Percentiles rank a stretch among this genome's conserved stretches.
phyloP scores from a whole-genome alignment of 2,797 vertebrate species.

The Lateolabrax maculatus region DNA sequence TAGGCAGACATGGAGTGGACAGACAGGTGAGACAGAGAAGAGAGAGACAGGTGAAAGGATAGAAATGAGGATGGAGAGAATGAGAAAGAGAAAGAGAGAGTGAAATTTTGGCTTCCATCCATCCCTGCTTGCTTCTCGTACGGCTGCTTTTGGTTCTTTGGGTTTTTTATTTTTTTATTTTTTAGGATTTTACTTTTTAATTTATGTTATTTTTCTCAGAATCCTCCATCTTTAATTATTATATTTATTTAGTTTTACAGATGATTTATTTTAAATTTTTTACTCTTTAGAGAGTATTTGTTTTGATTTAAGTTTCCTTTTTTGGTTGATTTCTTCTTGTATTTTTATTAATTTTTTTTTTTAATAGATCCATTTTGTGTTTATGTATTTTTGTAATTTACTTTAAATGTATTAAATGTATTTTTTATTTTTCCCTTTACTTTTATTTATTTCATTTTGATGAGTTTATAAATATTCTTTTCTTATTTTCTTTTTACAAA shows the following conservation, averaged over 20 bases:
- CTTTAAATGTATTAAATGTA: background rate
- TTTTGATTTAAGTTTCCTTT: background rate
- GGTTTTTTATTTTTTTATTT: slow-evolving; percentile 15
- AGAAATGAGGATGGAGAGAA: slow-evolving; percentile 56
- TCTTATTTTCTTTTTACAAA: background rate
- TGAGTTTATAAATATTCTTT: background rate
- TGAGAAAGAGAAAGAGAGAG: slow-evolving; percentile 55
- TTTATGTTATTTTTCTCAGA: background rate
- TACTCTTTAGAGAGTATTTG: background rate
- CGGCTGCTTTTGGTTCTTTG: slow-evolving; percentile 57
- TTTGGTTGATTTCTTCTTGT: background rate
- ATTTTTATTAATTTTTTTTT: background rate
- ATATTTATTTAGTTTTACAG: background rate
- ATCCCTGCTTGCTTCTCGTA: slow-evolving; percentile 81
- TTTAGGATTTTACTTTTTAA: background rate
- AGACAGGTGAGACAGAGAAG: slow-evolving; percentile 39
- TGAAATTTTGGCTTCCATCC: slow-evolving; percentile 74
- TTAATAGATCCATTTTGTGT: background rate
- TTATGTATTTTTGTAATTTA: background rate
- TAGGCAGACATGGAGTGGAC: slow-evolving; percentile 53
- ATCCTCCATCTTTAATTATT: slow-evolving; percentile 4
- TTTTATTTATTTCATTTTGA: background rate
- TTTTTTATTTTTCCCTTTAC: background rate
- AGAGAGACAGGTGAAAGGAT: slow-evolving; percentile 36
- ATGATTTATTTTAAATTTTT: background rate